Percentiles rank a stretch among this genome's conserved stretches.
Conservation (phyloP, 30 jellyfish, hydroid and myxozoan species). For the Cassiopea andromeda region DNA sequence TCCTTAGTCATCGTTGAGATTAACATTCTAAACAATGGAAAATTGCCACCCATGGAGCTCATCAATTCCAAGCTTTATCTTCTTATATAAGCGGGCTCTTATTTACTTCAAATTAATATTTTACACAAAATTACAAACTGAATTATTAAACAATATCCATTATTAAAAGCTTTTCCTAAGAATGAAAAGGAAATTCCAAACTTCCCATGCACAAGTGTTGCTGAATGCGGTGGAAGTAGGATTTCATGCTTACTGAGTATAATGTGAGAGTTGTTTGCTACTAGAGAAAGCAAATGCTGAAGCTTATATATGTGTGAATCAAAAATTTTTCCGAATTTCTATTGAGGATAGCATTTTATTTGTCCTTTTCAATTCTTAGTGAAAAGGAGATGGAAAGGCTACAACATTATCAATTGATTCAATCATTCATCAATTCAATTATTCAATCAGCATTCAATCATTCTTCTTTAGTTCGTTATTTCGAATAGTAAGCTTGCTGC, state of each 20-base stretch:
- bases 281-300: too few species aligned
- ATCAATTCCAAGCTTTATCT: conserved; percentile 45
- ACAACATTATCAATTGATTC: neutral
- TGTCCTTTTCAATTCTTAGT: neutral
- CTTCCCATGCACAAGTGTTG: conserved; percentile 2
- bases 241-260: neutral
- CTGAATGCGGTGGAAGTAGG: neutral
- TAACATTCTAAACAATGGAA: conserved; percentile 41
- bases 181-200: conserved; percentile 31
- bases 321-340: too few species aligned
- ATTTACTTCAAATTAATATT: conserved; percentile 57
- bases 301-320: too few species aligned
- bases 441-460: neutral
- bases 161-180: conserved; percentile 11
- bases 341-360: too few species aligned
- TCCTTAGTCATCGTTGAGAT: conserved; percentile 34
- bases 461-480: too few species aligned
- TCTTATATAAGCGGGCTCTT: conserved; percentile 58
- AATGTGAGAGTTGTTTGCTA: too few species aligned
- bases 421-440: neutral
- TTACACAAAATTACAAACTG: conserved; percentile 52
- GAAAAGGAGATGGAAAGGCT: neutral
- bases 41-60: conserved; percentile 44
- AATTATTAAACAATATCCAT: conserved; percentile 30
- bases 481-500: too few species aligned